Evolutionary conservation across 2,113 vertebrate genomes (phyloP).

Genomic region (Morone saxatilis): DNA sequence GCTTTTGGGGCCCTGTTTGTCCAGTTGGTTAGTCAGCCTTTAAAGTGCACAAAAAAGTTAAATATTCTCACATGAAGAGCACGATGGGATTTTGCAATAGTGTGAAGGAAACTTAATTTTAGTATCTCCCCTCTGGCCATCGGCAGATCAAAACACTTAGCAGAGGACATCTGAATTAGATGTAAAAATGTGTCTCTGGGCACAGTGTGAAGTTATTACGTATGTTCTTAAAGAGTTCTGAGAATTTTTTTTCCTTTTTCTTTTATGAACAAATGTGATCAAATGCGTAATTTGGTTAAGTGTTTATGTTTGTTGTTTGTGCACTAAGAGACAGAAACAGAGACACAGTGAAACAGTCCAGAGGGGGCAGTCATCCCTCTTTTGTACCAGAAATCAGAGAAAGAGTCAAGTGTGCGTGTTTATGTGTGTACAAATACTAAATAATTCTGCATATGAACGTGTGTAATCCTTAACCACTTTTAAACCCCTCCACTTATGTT

Average conservation of each 20-base stretch:
- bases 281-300: conserved; percentile 15
- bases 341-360: conserved; percentile 26
- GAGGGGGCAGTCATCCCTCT: conserved; percentile 39
- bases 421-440: not conserved
- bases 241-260: conserved; percentile 7
- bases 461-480: conserved; percentile 21
- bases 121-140: conserved; percentile 4
- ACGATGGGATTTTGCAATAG: conserved; percentile 24
- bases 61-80: conserved; percentile 43
- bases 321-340: not conserved
- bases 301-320: not conserved
- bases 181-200: conserved; percentile 3
- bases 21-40: not conserved
- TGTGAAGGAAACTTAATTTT: conserved; percentile 31
- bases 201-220: not conserved
- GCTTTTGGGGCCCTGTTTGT: not conserved
- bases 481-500: conserved; percentile 33
- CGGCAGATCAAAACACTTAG: conserved; percentile 20
- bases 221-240: not conserved
- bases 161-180: conserved; percentile 34
- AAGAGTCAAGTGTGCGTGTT: conserved; percentile 10
- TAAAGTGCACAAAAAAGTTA: not conserved
- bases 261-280: conserved; percentile 35
- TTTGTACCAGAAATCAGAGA: conserved; percentile 16
- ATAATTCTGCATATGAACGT: not conserved